Percentiles rank a stretch among this genome's conserved stretches.
phyloP scores from a whole-genome alignment of 2,888 invertebrate genomes.

The Trissonchulus latispiculum region DNA sequence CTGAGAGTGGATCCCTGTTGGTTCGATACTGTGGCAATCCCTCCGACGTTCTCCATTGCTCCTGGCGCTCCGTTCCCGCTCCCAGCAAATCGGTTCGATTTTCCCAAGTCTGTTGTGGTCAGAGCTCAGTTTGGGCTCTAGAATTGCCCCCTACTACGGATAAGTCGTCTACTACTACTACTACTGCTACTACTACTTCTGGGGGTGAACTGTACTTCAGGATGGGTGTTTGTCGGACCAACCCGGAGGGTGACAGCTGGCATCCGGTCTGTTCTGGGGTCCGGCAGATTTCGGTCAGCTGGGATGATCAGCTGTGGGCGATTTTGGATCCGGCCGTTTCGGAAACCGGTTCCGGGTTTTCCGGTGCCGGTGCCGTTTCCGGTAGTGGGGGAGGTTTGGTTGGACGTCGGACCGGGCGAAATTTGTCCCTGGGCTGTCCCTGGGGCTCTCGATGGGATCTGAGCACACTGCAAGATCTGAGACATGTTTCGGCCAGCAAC shows the following conservation, averaged over 20 bases:
- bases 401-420: constrained; percentile 5
- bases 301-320: neutral
- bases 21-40: neutral
- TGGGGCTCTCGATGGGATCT: constrained; percentile 15
- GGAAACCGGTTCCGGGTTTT: too few species aligned
- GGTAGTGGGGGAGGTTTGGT: neutral
- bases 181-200: too few species aligned
- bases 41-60: neutral
- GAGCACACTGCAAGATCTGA: neutral
- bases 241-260: neutral
- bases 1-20: neutral
- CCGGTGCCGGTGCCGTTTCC: too few species aligned
- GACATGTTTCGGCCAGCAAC: neutral
- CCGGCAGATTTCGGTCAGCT: neutral
- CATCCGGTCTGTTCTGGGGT: neutral
- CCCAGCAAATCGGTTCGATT: neutral
- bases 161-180: too few species aligned
- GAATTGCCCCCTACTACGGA: too few species aligned
- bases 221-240: neutral
- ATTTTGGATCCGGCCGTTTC: neutral
- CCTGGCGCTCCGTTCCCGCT: neutral
- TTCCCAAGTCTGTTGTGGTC: neutral
- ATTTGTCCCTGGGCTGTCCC: neutral
- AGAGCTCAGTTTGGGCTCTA: neutral
- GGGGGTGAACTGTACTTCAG: neutral